phyloP scores from a whole-genome alignment of 2,888 invertebrate genomes.

The Erebia epiphron region DNA sequence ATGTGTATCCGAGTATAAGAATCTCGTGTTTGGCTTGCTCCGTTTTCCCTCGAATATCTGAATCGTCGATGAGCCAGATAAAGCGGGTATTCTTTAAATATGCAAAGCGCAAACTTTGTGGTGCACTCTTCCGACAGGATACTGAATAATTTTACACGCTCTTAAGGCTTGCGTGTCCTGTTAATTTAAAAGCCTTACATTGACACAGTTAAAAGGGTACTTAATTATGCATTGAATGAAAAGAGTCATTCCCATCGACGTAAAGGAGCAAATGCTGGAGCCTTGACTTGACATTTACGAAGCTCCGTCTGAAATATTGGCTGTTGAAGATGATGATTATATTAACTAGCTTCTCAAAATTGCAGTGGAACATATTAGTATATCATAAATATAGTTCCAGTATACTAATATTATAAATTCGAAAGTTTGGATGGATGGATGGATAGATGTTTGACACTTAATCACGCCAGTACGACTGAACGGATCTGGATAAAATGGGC shows the following conservation, averaged over 20 bases:
- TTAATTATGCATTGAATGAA: slow-evolving; percentile 52
- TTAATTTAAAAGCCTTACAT: slow-evolving; percentile 66
- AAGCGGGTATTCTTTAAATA: slow-evolving; percentile 78
- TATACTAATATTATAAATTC: neutral
- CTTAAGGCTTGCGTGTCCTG: slow-evolving; percentile 75
- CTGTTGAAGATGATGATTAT: neutral
- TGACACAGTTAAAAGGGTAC: slow-evolving; percentile 60
- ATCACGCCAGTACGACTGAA: too few relatives aligned
- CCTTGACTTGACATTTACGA: too few relatives aligned
- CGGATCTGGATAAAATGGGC: too few relatives aligned
- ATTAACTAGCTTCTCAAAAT: neutral
- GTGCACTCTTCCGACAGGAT: slow-evolving; percentile 69
- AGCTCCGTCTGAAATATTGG: neutral
- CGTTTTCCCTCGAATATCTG: slow-evolving; percentile 73
- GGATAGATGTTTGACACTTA: too few relatives aligned
- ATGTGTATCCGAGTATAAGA: slow-evolving; percentile 69
- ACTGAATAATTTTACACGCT: slow-evolving; percentile 81
- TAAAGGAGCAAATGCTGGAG: slow-evolving; percentile 5
- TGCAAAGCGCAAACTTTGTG: slow-evolving; percentile 79
- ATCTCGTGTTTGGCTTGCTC: slow-evolving; percentile 61
- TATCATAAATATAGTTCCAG: too few relatives aligned
- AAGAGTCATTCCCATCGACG: slow-evolving; percentile 42
- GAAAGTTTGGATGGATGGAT: too few relatives aligned
- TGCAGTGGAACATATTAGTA: neutral
- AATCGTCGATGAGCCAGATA: slow-evolving; percentile 79